Evolutionary conservation across 2,113 vertebrate genomes (phyloP).

Genomic region (Gymnorhina tibicen): DNA sequence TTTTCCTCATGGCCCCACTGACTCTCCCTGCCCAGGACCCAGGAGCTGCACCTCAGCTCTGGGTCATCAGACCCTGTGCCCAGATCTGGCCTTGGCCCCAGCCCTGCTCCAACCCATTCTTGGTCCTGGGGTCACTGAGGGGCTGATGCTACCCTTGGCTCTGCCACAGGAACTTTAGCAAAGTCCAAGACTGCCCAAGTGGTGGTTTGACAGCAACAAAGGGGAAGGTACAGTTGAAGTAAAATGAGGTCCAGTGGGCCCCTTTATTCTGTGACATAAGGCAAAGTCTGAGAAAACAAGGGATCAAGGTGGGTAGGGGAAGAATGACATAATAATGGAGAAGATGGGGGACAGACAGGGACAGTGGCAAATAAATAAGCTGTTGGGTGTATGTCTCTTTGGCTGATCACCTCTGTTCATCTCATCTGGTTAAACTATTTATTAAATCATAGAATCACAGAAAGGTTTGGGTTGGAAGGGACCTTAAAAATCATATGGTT

Average conservation of each 20-base stretch:
- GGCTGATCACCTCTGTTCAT: neutral
- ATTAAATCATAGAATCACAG: neutral
- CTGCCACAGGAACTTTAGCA: neutral
- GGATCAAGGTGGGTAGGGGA: accelerated
- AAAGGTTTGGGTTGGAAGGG: neutral
- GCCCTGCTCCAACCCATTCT: accelerated
- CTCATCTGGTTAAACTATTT: neutral
- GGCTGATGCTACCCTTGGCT: neutral
- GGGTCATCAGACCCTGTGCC: neutral
- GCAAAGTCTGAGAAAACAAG: neutral
- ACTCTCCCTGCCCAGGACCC: neutral
- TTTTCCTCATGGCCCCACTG: accelerated
- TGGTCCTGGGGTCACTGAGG: neutral
- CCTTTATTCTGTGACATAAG: neutral
- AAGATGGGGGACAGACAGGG: neutral
- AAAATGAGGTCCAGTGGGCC: neutral
- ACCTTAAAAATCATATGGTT: neutral
- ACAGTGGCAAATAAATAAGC: neutral
- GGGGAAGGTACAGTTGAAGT: accelerated
- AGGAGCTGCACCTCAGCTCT: neutral
- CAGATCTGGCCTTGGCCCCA: neutral
- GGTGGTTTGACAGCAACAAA: neutral
- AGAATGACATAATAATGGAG: neutral
- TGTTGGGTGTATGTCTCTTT: neutral
- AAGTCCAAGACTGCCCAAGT: neutral